These are phyloP conservation scores for Anadara kagoshimensis DNA, from an alignment of 1,140 invertebrate species.

Conservation along the genomic window DNA sequence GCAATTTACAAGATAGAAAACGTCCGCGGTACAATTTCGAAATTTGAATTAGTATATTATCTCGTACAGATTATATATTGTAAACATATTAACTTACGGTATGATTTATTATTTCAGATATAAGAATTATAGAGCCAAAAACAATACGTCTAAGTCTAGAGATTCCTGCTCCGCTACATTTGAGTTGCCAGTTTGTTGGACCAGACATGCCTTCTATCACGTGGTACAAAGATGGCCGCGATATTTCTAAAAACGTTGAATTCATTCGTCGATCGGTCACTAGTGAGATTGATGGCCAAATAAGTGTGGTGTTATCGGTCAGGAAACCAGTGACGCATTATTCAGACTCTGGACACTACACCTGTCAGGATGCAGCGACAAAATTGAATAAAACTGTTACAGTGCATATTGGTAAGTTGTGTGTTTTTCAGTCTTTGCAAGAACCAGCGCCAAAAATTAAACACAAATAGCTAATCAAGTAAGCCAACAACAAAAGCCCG, in stretches of 20 bases:
- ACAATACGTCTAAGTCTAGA: background rate
- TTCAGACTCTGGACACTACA: constrained; percentile 33
- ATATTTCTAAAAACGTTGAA: background rate
- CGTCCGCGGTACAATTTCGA: no score
- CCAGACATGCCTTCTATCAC: constrained; percentile 6
- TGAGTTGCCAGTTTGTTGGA: constrained; percentile 27
- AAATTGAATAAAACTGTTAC: constrained; percentile 21
- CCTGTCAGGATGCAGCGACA: constrained; percentile 16
- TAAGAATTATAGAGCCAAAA: background rate
- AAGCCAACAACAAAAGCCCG: background rate
- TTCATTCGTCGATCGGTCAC: constrained; percentile 10
- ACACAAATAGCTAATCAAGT: no score
- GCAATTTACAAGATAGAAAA: no score
- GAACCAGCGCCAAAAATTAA: no score
- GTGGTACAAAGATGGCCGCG: constrained; percentile 27
- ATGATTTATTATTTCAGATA: background rate
- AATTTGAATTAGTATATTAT: no score
- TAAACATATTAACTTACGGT: no score
- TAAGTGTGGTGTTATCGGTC: constrained; percentile 8
- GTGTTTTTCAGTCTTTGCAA: no score
- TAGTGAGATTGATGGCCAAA: constrained; percentile 2
- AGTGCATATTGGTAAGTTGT: constrained; percentile 19
- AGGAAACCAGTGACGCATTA: constrained; percentile 10
- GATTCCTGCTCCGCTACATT: constrained; percentile 4
- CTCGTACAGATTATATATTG: no score